Evolutionary conservation across 2,888 invertebrate genomes (phyloP).

Genomic region (Hypsopygia costalis): DNA sequence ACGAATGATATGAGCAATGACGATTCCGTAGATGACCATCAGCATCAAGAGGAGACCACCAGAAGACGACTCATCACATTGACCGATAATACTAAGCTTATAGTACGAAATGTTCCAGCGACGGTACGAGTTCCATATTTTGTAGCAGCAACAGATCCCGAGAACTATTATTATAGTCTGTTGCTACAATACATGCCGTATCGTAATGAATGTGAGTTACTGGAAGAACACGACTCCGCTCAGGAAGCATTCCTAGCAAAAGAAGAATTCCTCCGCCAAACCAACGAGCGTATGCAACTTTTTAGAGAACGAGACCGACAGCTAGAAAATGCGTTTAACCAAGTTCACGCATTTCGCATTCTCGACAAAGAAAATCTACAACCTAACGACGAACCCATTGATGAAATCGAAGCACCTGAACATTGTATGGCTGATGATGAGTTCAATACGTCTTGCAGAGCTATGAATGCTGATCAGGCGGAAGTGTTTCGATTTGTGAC

Average conservation of each 20-base stretch:
- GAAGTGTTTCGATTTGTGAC: background rate
- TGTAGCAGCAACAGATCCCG: conserved; percentile 28
- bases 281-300: conserved; percentile 4
- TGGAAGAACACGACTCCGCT: conserved; percentile 21
- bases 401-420: conserved; percentile 4
- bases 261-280: background rate
- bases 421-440: background rate
- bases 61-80: background rate
- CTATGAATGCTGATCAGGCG: conserved; percentile 1
- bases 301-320: conserved; percentile 22
- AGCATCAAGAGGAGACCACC: background rate
- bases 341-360: conserved; percentile 21
- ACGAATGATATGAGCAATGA: background rate
- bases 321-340: conserved; percentile 29
- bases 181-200: conserved; percentile 30
- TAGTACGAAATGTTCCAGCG: conserved; percentile 15
- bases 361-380: conserved; percentile 8
- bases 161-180: conserved; percentile 31
- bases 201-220: conserved; percentile 23
- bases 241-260: conserved; percentile 18
- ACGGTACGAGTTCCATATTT: conserved; percentile 23
- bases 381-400: background rate
- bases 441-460: background rate
- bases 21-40: background rate
- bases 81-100: background rate